These are phyloP conservation scores for Sphenodon punctatus DNA, from an alignment of 2,797 vertebrate genomes.

Conservation along the genomic window DNA sequence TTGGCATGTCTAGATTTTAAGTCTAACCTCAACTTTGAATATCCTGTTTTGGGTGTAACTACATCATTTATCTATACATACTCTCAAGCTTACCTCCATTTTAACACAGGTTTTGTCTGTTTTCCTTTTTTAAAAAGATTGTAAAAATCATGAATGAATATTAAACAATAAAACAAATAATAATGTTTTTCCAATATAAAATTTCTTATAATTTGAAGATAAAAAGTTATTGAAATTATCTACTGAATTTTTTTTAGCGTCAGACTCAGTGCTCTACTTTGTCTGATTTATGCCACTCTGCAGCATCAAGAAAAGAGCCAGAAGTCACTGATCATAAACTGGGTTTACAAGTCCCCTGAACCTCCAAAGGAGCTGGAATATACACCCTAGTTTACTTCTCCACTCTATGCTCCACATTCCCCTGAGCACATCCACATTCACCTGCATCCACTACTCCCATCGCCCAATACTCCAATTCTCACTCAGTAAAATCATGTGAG, in stretches of 20 bases:
- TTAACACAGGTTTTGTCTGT: neutral
- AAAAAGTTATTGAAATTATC: no score
- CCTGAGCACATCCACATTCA: no score
- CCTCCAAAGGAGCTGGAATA: neutral
- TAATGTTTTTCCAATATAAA: neutral
- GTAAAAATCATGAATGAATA: neutral
- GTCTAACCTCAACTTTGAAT: neutral
- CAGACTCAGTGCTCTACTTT: neutral
- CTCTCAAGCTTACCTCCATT: neutral
- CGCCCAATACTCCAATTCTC: no score
- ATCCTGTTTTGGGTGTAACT: neutral
- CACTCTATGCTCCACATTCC: neutral
- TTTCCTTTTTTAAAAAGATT: neutral
- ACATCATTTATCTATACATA: accelerated
- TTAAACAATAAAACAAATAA: neutral
- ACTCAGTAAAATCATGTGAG: no score
- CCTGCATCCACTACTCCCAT: no score
- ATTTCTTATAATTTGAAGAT: neutral
- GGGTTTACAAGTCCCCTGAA: neutral
- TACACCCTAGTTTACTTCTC: neutral
- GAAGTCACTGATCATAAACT: neutral
- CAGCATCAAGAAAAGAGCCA: neutral
- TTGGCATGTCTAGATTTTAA: neutral
- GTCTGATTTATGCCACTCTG: neutral
- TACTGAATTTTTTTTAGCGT: no score